Base-by-base conservation (phyloP, 2,888 invertebrate species). In the Drosophila kanekoi region DNA sequence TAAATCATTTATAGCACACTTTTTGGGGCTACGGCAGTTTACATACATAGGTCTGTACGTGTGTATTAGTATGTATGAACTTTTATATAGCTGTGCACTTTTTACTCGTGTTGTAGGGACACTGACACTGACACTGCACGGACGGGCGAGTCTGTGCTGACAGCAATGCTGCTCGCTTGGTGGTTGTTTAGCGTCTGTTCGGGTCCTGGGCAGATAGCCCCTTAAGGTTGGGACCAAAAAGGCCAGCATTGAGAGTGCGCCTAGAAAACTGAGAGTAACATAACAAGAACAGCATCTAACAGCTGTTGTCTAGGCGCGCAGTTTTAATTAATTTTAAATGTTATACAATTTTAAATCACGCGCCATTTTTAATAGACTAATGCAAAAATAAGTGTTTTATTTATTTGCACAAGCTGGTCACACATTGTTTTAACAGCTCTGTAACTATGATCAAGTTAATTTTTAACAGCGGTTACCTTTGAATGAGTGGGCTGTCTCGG, bases 131-230 rank as follows among this genome's bases (percentile, higher is more conserved):
- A 63, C 83, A 76, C 68, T 65, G 63, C 65, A 70, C 63, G 64
- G 60, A 52, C 70, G 45, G 6, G 20, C 54, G 49, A 68, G 63
- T 52, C 44, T 28, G 28, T 20, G 35, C 37, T 52, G 33, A 59
- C 59, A 52, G 66, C 71, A 72, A 69, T 82, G 72, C 65, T 82
- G 59, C 60, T 79, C 53, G 83, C 63, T 87, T 72, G 80, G 77
- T 82, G 71, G 79, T 87, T 66, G 67, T 60, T 79, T 81, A 48
- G 51, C 87, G 70, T 85, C 85, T 81, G 85, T 41, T 77, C 67
- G 74, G 69, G 48, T 79, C 74, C 63, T 67, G 23, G 58, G 35
- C 57, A 70, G 53, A 23, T 53, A 72, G 49, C 53, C 28, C 60
- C 59, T 40, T 32, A 62, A 61, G 62, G 44, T 48, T 52, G 38